Evolutionary conservation across 2,113 vertebrate genomes (phyloP), one percentile per base, ranked within the genome.

Genomic region (Elephas maximus): DNA sequence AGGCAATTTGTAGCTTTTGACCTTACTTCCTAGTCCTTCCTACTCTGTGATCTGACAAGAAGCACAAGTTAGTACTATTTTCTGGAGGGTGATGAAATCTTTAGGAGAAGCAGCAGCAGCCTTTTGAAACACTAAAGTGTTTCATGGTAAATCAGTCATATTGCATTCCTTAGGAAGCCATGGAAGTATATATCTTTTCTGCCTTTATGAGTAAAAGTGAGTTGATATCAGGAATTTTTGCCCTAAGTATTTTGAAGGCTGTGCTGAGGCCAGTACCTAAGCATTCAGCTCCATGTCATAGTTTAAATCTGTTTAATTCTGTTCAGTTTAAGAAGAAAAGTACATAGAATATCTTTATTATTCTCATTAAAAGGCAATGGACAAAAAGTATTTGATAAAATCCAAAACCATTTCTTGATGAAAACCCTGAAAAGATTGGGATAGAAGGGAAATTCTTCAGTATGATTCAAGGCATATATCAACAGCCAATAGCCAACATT

Each of bases 141-240:
- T 81, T 48, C 33, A 20, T 76, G 73, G 37, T 76, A 37, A 37
- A 10, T 48, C 74, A 95, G 10, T 89, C 33, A 30, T 53, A 51
- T 33, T 79, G 30, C 41, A 57, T 79, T n/a, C 28, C 33, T 80
- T 84, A 88, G 74, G 14, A 65, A 71, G 23, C 51, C 78, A 37
- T 23, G 80, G 69, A 81, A 37, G 33, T 53, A 21, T 53, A 21
- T 67, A 48, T 76, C 23, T 88, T 87, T 88, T 80, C 23, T 94
- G 51, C 62, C 17, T 91, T 83, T 82, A 63, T 88, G 28, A 78
- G 21, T 94, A 84, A 76, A 88, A 30, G 69, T 62, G 71, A 89
- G 23, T 92, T 77, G 85, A 73, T 63, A 20, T 24, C 26, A 63
- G 62, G 28, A 18, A 44, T 69, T 79, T 67, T 62, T 69, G 37